Evolutionary conservation across 30 jellyfish, hydroid and myxozoan genomes (phyloP), one percentile per base, ranked within the genome.

Genomic region (Cassiopea xamachana): DNA sequence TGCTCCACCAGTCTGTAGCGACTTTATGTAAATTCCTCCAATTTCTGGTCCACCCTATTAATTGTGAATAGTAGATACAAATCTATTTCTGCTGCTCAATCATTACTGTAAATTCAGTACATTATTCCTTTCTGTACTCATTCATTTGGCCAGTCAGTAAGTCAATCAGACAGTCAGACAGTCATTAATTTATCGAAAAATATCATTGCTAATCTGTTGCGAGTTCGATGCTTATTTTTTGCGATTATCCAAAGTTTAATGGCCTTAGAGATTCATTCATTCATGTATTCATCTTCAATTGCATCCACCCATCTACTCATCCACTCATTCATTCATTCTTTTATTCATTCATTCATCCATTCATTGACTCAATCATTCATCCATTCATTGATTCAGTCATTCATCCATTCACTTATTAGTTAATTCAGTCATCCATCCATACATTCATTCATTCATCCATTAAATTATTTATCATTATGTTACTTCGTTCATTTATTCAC

Each of bases 41-140:
- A 95, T 87, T 69, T 95, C 99, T 1, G 99, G 99, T 10, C 99
- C 99, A 60, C 99, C 99, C 99, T 95, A 19, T 44, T 51, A 64
- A 5, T 64, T 4, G 43, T 10, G 12, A 55, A 27, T 27, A 27
- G 39, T 27, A 27, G 39, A 27, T 27, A 27, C 39, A 27, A 27
- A 27, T 27, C 39, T 55, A 55, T 10, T 3, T 55, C 43, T 12
- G 48, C 1, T 14, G 75, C 45, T 55, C 64, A 55, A 55, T 55
- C 64, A 55, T 27, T 27, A 27, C 39, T 27, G 39, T 27, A 27
- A 27, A 27, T 27, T 27, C 39, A 27, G 39, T 27, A 27, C 39
- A 27, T 27, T 27, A 27, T 27, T 27, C 39, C 39, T 27, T 27
- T 27, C 39, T 27, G 39, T 27, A 55, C 64, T 6, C 7, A 55